Percentiles rank a stretch among this genome's conserved stretches.
Evolutionary conservation across 2,113 vertebrate genomes (phyloP).

Genomic region (Sebastes schlegelii): DNA sequence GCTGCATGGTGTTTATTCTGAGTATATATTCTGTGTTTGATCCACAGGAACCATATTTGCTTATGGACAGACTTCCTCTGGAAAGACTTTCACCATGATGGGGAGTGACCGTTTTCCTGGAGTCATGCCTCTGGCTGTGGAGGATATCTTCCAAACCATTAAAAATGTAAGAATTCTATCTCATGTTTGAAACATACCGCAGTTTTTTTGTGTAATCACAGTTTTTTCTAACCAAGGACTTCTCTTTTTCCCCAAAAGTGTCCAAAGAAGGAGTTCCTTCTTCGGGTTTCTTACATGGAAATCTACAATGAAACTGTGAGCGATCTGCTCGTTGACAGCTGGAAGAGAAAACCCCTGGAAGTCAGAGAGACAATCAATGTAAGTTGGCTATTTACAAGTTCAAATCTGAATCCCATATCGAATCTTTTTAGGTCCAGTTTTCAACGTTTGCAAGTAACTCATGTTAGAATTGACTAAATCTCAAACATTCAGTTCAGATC

Average conservation of each 20-base stretch:
- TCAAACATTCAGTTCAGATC: not conserved
- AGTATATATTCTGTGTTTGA: not conserved
- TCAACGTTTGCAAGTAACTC: not conserved
- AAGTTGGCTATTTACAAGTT: constrained; percentile 67
- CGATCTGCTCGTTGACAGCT: constrained; percentile 91
- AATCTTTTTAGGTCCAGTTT: not conserved
- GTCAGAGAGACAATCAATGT: constrained; percentile 92
- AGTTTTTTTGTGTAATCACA: not conserved
- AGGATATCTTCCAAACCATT: constrained; percentile 93
- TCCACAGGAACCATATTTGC: constrained; percentile 95
- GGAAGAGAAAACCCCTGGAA: constrained; percentile 93
- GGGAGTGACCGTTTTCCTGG: constrained; percentile 85
- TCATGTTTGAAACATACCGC: accelerated
- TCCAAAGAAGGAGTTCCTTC: constrained; percentile 94
- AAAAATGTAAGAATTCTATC: constrained; percentile 83
- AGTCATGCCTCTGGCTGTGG: constrained; percentile 92
- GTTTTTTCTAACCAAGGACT: not conserved
- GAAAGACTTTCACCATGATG: constrained; percentile 98
- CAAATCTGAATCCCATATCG: not conserved
- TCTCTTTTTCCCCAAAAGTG: constrained; percentile 78
- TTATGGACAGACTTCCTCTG: constrained; percentile 96
- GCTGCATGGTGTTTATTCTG: not conserved
- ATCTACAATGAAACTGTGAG: constrained; percentile 98
- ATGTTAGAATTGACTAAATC: not conserved
- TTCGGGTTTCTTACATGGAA: constrained; percentile 97